These are phyloP conservation scores for Drosophila suzukii DNA, from an alignment of 1,140 invertebrate genomes.

Conservation along the genomic window DNA sequence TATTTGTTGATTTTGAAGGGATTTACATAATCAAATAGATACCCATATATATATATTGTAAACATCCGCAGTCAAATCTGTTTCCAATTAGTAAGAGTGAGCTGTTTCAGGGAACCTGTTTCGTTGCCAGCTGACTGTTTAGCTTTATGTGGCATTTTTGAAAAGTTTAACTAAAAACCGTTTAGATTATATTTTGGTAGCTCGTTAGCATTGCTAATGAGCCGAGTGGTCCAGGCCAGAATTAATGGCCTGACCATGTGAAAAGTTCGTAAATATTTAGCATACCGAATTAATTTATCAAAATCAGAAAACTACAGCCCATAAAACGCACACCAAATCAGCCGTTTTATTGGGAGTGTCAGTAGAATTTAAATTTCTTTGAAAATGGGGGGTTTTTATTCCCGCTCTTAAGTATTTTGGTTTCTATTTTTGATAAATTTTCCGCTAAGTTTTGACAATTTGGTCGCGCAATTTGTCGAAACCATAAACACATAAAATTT, in stretches of 20 bases:
- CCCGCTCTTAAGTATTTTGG: conserved; percentile 4
- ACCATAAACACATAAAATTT: conserved; percentile 33
- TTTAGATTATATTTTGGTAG: conserved; percentile 23
- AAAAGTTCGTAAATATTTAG: conserved; percentile 54
- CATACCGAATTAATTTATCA: conserved; percentile 49
- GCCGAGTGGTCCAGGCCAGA: conserved; percentile 15
- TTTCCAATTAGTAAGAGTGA: conserved; percentile 31
- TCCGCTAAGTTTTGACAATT: conserved; percentile 54
- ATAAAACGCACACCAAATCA: conserved; percentile 18
- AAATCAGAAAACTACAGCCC: conserved; percentile 26
- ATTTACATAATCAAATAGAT: conserved; percentile 43
- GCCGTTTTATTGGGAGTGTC: conserved; percentile 25
- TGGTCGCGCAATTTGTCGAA: conserved; percentile 62
- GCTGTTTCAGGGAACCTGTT: conserved; percentile 40
- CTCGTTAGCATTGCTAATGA: conserved; percentile 63
- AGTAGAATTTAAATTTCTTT: conserved; percentile 14
- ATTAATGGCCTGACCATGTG: conserved; percentile 41
- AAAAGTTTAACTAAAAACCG: conserved; percentile 42
- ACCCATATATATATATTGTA: conserved; percentile 17
- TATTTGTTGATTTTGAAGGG: neutral
- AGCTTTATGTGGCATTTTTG: conserved; percentile 49
- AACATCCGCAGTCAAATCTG: conserved; percentile 19
- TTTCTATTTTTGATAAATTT: conserved; percentile 45
- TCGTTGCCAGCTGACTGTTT: conserved; percentile 24
- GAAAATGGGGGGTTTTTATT: neutral